Conservation (phyloP, 2,888 invertebrate species). For the Octonoba sinensis region DNA sequence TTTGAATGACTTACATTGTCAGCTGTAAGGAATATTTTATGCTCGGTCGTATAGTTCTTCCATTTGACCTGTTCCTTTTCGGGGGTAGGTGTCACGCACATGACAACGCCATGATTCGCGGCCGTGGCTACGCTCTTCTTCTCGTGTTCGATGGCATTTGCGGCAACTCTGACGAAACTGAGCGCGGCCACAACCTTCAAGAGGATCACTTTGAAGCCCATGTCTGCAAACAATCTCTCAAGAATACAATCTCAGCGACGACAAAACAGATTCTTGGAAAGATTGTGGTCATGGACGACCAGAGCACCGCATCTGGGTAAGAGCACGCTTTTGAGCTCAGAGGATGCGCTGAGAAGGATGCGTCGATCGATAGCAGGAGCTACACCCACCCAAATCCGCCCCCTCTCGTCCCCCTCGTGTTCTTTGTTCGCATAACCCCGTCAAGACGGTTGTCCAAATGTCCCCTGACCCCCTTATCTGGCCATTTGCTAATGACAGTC, state of each 20-base stretch:
- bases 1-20: slow-evolving; percentile 35
- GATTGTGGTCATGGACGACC: slow-evolving; percentile 15
- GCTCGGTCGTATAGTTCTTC: slow-evolving; percentile 37
- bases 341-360: slow-evolving; percentile 49
- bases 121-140: background rate
- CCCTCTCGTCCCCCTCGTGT: background rate
- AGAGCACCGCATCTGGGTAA: slow-evolving; percentile 29
- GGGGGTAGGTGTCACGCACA: slow-evolving; percentile 22
- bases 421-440: slow-evolving; percentile 9
- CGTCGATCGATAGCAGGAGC: slow-evolving; percentile 37
- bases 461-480: slow-evolving; percentile 1
- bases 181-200: slow-evolving; percentile 1
- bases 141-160: background rate
- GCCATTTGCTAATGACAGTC: background rate
- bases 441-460: slow-evolving; percentile 1
- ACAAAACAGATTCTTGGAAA: slow-evolving; percentile 1
- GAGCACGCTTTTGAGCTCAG: slow-evolving; percentile 29
- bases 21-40: slow-evolving; percentile 19
- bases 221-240: background rate
- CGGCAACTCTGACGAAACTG: slow-evolving; percentile 16
- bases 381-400: background rate
- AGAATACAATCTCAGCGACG: background rate
- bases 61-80: slow-evolving; percentile 36
- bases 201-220: slow-evolving; percentile 1
- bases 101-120: slow-evolving; percentile 9